Percentiles rank a stretch among this genome's conserved stretches.
phyloP scores from a whole-genome alignment of 2,113 vertebrate species.

The Syngnathus typhle region DNA sequence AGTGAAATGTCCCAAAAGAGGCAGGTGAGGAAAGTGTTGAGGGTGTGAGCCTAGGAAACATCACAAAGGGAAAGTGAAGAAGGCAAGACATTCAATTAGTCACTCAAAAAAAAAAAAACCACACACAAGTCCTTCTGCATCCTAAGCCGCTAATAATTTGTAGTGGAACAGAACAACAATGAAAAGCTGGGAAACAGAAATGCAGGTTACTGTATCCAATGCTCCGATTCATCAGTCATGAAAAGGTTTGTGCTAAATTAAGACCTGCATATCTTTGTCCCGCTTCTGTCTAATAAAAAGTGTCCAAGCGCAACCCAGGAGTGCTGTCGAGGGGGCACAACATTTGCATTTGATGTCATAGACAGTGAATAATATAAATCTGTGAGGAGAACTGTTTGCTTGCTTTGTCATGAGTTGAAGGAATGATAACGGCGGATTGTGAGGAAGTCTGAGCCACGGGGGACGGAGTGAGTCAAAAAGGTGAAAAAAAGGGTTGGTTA shows the following conservation, averaged over 20 bases:
- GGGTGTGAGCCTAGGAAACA: slow-evolving; percentile 45
- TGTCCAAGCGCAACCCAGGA: slow-evolving; percentile 53
- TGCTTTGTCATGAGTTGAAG: slow-evolving; percentile 26
- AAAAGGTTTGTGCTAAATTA: background rate
- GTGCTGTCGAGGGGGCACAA: slow-evolving; percentile 35
- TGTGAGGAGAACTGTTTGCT: background rate
- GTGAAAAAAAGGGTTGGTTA: slow-evolving; percentile 28
- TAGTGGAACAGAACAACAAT: slow-evolving; percentile 24
- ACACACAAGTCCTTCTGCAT: slow-evolving; percentile 11
- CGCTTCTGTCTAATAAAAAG: slow-evolving; percentile 38
- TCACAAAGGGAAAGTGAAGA: slow-evolving; percentile 41
- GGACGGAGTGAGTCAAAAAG: slow-evolving; percentile 36
- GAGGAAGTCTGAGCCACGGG: slow-evolving; percentile 41
- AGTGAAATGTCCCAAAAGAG: slow-evolving; percentile 39
- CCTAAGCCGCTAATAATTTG: too few species aligned
- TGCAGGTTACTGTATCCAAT: slow-evolving; percentile 27
- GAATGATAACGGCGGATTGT: slow-evolving; percentile 16
- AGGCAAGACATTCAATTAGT: slow-evolving; percentile 1
- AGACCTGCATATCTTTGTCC: slow-evolving; percentile 51
- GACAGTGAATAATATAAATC: background rate
- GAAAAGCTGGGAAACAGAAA: slow-evolving; percentile 33
- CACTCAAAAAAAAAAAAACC: background rate
- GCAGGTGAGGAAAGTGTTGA: slow-evolving; percentile 28
- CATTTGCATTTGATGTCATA: background rate
- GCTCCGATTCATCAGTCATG: background rate